These are phyloP conservation scores for Orchesellides sinensis DNA, from an alignment of 2,888 invertebrate genomes.

Conservation along the genomic window DNA sequence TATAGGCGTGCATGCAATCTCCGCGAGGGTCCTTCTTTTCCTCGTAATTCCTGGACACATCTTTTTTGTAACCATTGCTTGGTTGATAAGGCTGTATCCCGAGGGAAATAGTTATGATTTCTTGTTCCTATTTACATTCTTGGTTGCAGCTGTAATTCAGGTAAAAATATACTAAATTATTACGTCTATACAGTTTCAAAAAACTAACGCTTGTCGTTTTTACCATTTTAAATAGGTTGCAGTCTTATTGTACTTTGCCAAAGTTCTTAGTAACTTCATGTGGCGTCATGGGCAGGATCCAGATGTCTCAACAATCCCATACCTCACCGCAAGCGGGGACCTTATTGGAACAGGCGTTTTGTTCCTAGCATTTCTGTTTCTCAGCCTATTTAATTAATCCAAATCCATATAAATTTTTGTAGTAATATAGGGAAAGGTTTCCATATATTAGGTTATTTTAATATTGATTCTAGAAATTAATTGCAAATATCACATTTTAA, in stretches of 20 bases:
- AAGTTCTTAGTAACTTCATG: conserved; percentile 89
- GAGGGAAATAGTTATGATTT: conserved; percentile 55
- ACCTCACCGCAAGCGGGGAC: conserved; percentile 92
- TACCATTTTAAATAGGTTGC: conserved; percentile 79
- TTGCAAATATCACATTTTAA: too few relatives aligned
- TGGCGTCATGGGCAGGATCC: conserved; percentile 90
- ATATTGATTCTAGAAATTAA: too few relatives aligned
- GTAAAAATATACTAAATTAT: conserved; percentile 25
- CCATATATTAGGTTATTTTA: too few relatives aligned
- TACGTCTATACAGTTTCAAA: too few relatives aligned
- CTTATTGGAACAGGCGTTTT: conserved; percentile 89
- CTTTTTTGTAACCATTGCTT: conserved; percentile 70
- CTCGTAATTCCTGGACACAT: conserved; percentile 72
- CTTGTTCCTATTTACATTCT: conserved; percentile 65
- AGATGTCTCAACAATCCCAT: conserved; percentile 93
- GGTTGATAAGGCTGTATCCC: conserved; percentile 39
- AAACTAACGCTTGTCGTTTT: not conserved
- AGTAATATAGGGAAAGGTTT: too few relatives aligned
- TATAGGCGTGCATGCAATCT: conserved; percentile 76
- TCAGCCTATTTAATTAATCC: conserved; percentile 12
- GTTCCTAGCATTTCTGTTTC: conserved; percentile 81
- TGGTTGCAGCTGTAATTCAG: conserved; percentile 70
- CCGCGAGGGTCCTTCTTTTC: conserved; percentile 77
- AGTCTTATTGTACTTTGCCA: conserved; percentile 86
- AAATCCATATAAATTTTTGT: too few relatives aligned